Evolutionary conservation across 1,140 invertebrate species (phyloP).

Genomic region (Ectropis grisescens): DNA sequence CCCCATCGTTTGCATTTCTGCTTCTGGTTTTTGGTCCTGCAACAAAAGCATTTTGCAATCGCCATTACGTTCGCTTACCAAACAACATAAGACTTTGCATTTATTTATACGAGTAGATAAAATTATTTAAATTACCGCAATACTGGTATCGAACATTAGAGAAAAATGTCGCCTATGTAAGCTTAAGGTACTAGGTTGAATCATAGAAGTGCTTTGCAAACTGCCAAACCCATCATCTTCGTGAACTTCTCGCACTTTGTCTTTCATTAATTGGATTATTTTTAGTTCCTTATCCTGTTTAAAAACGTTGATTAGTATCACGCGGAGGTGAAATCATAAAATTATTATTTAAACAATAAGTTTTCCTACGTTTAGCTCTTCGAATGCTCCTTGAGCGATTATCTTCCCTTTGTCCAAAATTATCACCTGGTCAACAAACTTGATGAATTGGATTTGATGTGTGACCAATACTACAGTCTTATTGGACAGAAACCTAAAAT

Average conservation of each 20-base stretch:
- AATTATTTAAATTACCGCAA: slow-evolving; percentile 26
- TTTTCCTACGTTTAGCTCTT: slow-evolving; percentile 37
- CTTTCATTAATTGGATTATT: slow-evolving; percentile 47
- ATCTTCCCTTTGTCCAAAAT: slow-evolving; percentile 75
- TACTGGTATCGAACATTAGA: slow-evolving; percentile 28
- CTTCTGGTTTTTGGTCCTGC: slow-evolving; percentile 46
- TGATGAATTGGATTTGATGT: slow-evolving; percentile 87
- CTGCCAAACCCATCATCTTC: slow-evolving; percentile 24
- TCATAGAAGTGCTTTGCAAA: slow-evolving; percentile 16
- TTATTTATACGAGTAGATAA: no score
- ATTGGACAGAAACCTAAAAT: slow-evolving; percentile 72
- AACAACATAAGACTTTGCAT: no score
- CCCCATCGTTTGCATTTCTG: slow-evolving; percentile 38
- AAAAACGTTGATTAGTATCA: no score
- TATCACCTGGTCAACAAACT: slow-evolving; percentile 80
- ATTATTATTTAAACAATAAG: no score
- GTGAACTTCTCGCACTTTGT: slow-evolving; percentile 35
- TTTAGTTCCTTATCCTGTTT: slow-evolving; percentile 40
- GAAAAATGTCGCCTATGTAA: slow-evolving; percentile 37
- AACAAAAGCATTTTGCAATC: slow-evolving; percentile 1
- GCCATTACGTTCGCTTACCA: no score
- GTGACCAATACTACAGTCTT: slow-evolving; percentile 86
- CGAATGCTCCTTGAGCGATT: slow-evolving; percentile 37
- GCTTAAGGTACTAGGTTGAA: slow-evolving; percentile 34
- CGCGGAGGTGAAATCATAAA: no score